Evolutionary conservation across 2,797 vertebrate genomes (phyloP), one percentile per base, ranked within the genome.

Genomic region (Heterohyrax brucei): DNA sequence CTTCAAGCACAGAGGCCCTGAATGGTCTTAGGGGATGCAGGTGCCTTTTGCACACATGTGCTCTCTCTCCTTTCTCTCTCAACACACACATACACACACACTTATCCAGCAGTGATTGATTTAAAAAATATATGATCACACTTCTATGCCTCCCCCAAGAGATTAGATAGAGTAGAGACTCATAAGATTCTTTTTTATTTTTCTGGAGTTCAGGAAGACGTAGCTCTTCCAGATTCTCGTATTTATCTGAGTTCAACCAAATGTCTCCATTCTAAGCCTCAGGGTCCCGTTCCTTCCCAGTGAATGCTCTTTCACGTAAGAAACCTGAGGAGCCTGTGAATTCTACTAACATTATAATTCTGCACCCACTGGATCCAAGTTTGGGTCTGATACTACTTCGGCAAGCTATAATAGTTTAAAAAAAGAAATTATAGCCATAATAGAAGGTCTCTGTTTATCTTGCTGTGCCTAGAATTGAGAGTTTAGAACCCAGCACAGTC

Each of bases 1-100:
- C 82, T 95, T 97, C 59, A 96, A 96, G 93, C 26, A 66, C 5
- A 81, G 56, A 59, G 10, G 30, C 85, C 56, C 39, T 88, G 33
- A 88, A 44, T 68, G 33, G 89, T 61, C 64, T 83, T 93, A 48
- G 19, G 28, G 83, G 10, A 39, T 91, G 61, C 5, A 46, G 68
- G 56, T 95, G n/a, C 56, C 53, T 89, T 89, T 84, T 48, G 26
- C 8, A 75, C 18, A 76, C 5, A 8, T 24, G 24, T 7, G n/a
- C n/a, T 93, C 64, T 53, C 14, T 46, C 10, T 53, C 26, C 26
- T 62, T 48, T 21, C 33, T 9, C 48, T 56, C 33, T 10, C 75
- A 70, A 50, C n/a, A 33, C 56, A 64, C 7, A 19, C 14, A 50
- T 61, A n/a, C 12, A 59, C 44, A 30, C 44, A 21, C 26, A 72